A percentile compares a stretch with the other conserved stretches of the same genome.
phyloP scores from a whole-genome alignment of 2,797 vertebrate species.

The Scarus forsteni region DNA sequence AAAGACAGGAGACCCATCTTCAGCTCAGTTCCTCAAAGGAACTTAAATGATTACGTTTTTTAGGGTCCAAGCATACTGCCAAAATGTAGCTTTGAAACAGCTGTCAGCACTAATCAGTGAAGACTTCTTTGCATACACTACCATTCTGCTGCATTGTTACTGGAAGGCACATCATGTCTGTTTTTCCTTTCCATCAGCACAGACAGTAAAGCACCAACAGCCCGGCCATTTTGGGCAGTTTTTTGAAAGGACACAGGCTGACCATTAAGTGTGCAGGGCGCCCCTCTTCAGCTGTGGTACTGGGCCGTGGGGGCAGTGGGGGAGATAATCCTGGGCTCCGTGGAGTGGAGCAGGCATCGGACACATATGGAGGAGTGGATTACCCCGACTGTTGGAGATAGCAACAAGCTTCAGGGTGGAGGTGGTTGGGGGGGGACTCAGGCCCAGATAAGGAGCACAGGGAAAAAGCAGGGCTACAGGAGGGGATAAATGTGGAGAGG shows the following conservation, averaged over 20 bases:
- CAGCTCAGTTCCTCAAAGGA: too few relatives aligned
- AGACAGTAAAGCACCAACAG: conserved; percentile 41
- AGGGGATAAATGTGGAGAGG: conserved; percentile 56
- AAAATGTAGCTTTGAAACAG: conserved; percentile 62
- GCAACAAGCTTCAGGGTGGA: conserved; percentile 65
- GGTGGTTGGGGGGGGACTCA: conserved; percentile 15
- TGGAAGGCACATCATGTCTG: background rate
- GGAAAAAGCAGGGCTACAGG: conserved; percentile 46
- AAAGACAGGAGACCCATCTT: too few relatives aligned
- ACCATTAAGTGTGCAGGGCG: conserved; percentile 42
- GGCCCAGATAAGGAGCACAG: conserved; percentile 67
- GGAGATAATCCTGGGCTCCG: conserved; percentile 71
- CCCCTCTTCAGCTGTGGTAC: conserved; percentile 58
- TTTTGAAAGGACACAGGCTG: conserved; percentile 44
- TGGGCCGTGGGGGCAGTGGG: conserved; percentile 59
- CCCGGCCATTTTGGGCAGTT: conserved; percentile 14
- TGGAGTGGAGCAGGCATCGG: conserved; percentile 76
- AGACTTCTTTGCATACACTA: conserved; percentile 38
- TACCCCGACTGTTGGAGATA: conserved; percentile 77
- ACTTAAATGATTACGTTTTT: conserved; percentile 16
- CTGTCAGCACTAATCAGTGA: conserved; percentile 73
- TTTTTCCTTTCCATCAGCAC: conserved; percentile 10
- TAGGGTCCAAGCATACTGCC: conserved; percentile 61
- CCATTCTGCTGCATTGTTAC: conserved; percentile 16
- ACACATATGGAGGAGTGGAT: conserved; percentile 78